Evolutionary conservation across 2,888 invertebrate species (phyloP).

Genomic region (Yponomeuta evonymella): DNA sequence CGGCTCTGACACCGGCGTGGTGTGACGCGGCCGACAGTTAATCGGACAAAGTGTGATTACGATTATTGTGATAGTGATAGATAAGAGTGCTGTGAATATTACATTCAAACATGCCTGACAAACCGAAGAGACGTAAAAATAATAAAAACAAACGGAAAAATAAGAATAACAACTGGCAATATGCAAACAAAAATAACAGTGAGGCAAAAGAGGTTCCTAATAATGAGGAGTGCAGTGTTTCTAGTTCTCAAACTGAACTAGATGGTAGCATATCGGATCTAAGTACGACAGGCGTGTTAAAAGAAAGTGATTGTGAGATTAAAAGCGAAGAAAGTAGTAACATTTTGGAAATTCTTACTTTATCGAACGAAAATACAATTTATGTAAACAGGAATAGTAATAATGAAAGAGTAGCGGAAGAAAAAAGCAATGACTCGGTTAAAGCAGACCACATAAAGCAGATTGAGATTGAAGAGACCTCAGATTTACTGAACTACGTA

Average conservation of each 20-base stretch:
- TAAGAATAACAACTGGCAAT: constrained; percentile 43
- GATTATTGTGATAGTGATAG: constrained; percentile 61
- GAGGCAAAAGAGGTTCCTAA: constrained; percentile 34
- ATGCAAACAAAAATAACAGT: constrained; percentile 37
- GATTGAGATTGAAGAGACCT: constrained; percentile 15
- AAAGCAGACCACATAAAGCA: background rate
- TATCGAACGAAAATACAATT: background rate
- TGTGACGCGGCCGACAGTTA: constrained; percentile 41
- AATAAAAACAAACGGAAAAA: constrained; percentile 69
- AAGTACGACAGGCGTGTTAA: background rate
- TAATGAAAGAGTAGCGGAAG: constrained; percentile 5
- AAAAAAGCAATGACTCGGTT: background rate
- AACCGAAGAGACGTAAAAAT: constrained; percentile 61
- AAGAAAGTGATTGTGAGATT: constrained; percentile 16
- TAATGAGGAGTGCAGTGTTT: constrained; percentile 31
- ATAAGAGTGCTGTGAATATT: constrained; percentile 48
- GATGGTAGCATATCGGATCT: background rate
- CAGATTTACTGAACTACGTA: constrained; percentile 36
- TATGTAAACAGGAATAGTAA: constrained; percentile 32
- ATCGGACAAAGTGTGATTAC: constrained; percentile 48
- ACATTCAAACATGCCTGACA: constrained; percentile 60
- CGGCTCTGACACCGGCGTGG: constrained; percentile 40
- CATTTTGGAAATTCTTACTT: background rate
- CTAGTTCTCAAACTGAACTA: constrained; percentile 16
- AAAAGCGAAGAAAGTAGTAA: constrained; percentile 18